Evolutionary conservation across 2,113 vertebrate genomes (phyloP).

Genomic region (Plecturocebus donacophilus): DNA sequence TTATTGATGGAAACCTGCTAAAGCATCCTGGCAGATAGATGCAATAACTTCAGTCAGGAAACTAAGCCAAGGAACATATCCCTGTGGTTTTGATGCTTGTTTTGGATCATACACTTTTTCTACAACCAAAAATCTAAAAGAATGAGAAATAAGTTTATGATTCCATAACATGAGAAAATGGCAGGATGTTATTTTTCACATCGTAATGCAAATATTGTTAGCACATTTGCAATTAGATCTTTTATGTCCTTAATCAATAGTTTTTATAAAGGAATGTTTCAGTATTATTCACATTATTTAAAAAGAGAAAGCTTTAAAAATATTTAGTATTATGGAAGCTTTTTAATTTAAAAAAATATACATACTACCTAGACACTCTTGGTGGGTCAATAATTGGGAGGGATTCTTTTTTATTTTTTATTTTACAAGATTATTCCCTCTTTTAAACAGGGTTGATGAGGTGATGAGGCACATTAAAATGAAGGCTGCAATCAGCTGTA

Average conservation of each 20-base stretch:
- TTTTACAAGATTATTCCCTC: not conserved
- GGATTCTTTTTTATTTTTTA: not conserved
- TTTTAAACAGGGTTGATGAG: not conserved
- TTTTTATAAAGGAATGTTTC: not conserved
- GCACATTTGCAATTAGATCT: not conserved
- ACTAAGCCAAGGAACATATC: slow-evolving; percentile 59
- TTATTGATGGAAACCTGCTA: slow-evolving; percentile 74
- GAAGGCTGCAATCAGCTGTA: not conserved
- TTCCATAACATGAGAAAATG: not conserved
- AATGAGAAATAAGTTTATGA: not conserved
- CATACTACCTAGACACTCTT: not conserved
- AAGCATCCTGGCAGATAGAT: slow-evolving; percentile 52
- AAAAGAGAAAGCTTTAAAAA: not conserved
- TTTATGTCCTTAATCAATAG: not conserved
- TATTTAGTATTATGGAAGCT: not conserved
- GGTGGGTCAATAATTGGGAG: not conserved
- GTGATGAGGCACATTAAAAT: not conserved
- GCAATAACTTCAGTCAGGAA: slow-evolving; percentile 11
- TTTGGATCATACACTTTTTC: not conserved
- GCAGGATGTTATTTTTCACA: not conserved
- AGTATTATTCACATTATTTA: not conserved
- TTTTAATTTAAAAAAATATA: not conserved
- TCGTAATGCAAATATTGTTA: not conserved
- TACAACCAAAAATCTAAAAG: not conserved
- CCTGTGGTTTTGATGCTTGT: not conserved